These are phyloP conservation scores for Drosophila incognita DNA, from an alignment of 2,888 invertebrate species.

Conservation along the genomic window DNA sequence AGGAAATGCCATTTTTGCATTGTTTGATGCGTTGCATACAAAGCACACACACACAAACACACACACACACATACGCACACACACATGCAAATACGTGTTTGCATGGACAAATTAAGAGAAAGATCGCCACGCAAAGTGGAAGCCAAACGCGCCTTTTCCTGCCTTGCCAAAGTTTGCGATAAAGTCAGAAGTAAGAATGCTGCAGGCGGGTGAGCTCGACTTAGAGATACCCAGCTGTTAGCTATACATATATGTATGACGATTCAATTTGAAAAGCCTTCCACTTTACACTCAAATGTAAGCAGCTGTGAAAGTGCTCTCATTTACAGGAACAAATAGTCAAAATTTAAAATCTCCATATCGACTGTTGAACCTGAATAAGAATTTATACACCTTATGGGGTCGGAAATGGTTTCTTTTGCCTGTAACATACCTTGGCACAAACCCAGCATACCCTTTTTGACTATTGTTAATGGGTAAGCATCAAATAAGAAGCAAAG, in stretches of 20 bases:
- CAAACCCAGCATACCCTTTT: neutral
- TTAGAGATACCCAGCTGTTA: neutral
- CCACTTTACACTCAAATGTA: too few relatives aligned
- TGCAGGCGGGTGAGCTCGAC: neutral
- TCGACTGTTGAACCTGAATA: too few relatives aligned
- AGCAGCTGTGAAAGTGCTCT: too few relatives aligned
- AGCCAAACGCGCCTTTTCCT: constrained; percentile 71
- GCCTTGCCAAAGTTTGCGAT: constrained; percentile 73
- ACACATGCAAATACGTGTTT: constrained; percentile 2
- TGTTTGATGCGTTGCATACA: constrained; percentile 65
- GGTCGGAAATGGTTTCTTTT: too few relatives aligned
- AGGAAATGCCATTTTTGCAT: constrained; percentile 71
- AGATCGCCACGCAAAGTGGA: constrained; percentile 58
- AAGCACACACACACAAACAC: constrained; percentile 20
- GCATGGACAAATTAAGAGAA: constrained; percentile 28
- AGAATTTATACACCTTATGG: neutral
- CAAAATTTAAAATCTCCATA: too few relatives aligned
- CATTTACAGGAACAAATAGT: too few relatives aligned
- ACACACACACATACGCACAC: neutral
- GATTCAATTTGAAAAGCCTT: neutral
- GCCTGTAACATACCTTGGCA: neutral
- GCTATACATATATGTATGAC: neutral
- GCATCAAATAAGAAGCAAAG: constrained; percentile 16
- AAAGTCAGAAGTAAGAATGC: constrained; percentile 31
- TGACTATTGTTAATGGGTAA: neutral